Evolutionary conservation across 2,888 invertebrate genomes (phyloP).

Genomic region (Geophilus truncorum): DNA sequence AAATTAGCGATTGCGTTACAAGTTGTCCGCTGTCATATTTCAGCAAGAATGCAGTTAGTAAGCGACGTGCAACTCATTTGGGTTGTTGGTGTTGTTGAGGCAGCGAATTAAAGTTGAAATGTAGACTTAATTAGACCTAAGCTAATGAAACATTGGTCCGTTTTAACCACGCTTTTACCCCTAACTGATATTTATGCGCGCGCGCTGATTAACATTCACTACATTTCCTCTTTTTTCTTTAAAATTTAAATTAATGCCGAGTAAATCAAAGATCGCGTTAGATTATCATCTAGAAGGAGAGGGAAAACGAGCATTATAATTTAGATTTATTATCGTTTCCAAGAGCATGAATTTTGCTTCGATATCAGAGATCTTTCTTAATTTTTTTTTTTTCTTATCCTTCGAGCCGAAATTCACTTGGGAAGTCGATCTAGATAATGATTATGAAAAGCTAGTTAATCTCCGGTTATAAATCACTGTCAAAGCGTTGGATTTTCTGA

Average conservation of each 20-base stretch:
- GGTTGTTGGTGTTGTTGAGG: neutral
- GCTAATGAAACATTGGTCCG: neutral
- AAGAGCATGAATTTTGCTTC: neutral
- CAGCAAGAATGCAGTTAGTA: neutral
- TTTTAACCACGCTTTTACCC: neutral
- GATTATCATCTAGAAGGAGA: neutral
- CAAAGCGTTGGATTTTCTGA: neutral
- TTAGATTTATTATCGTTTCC: neutral
- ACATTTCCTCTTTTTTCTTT: neutral
- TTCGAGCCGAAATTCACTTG: neutral
- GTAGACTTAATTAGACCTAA: constrained; percentile 27
- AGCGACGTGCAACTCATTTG: constrained; percentile 21
- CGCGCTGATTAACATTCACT: constrained; percentile 1
- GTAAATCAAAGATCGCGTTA: neutral
- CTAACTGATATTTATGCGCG: constrained; percentile 1
- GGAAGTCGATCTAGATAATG: constrained; percentile 2
- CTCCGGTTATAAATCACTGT: neutral
- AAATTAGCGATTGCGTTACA: constrained; percentile 1
- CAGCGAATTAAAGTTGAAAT: constrained; percentile 25
- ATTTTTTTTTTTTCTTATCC: neutral
- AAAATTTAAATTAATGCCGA: neutral
- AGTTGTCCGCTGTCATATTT: constrained; percentile 21
- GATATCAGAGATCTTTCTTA: neutral
- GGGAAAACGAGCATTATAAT: neutral
- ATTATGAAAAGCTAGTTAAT: constrained; percentile 13